phyloP scores from a whole-genome alignment of 1,140 invertebrate species.

The Aphaenogaster rudis region DNA sequence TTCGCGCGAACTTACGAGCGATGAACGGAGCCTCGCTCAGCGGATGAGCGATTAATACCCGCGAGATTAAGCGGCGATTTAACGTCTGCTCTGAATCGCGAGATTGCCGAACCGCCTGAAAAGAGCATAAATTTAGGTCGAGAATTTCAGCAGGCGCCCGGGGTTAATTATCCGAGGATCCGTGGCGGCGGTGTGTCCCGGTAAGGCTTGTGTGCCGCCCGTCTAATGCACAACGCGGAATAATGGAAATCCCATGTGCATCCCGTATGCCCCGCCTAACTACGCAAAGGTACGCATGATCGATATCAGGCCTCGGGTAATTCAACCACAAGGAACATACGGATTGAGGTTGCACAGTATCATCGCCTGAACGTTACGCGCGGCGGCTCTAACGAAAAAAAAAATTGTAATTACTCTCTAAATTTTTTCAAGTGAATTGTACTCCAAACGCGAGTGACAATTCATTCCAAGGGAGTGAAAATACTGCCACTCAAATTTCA shows the following conservation, averaged over 20 bases:
- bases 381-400: neutral
- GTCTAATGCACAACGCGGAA: conserved; percentile 56
- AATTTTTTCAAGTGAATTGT: no score
- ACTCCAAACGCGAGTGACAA: no score
- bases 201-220: neutral
- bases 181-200: conserved; percentile 9
- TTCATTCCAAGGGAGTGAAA: no score
- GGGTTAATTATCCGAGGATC: conserved; percentile 69
- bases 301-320: conserved; percentile 41
- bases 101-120: conserved; percentile 45
- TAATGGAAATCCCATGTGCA: conserved; percentile 66
- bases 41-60: conserved; percentile 52
- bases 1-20: conserved; percentile 21
- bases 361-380: neutral
- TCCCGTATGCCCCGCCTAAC: neutral
- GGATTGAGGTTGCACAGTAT: neutral
- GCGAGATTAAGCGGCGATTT: conserved; percentile 52
- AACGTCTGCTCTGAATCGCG: conserved; percentile 52
- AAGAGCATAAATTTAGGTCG: conserved; percentile 49
- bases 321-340: neutral
- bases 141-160: conserved; percentile 35
- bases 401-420: neutral
- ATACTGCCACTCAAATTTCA: no score
- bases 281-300: conserved; percentile 39
- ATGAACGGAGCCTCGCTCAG: conserved; percentile 28